A percentile compares a stretch with the other conserved stretches of the same genome.
phyloP scores from a whole-genome alignment of 2,113 vertebrate genomes.

The Butorides virescens region DNA sequence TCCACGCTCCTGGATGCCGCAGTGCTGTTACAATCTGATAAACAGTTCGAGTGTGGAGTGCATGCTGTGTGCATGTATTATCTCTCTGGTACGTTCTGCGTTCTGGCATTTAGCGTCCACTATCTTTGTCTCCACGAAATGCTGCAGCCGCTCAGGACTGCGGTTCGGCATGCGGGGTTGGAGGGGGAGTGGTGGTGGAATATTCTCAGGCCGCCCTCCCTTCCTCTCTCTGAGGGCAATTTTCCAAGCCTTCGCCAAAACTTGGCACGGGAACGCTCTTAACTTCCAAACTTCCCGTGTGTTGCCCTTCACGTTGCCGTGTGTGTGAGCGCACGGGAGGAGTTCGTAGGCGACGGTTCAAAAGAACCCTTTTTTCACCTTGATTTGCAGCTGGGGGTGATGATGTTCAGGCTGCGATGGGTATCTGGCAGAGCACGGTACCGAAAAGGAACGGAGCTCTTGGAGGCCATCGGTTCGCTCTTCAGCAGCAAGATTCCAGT shows the following conservation, averaged over 20 bases:
- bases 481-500: not conserved
- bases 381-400: not conserved
- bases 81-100: not conserved
- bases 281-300: not conserved
- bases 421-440: not conserved
- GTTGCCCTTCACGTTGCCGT: accelerated
- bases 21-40: constrained; percentile 63
- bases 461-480: not conserved
- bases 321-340: accelerated
- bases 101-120: not conserved
- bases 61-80: constrained; percentile 39
- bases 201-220: not conserved
- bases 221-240: not conserved
- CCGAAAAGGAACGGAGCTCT: not conserved
- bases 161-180: not conserved
- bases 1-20: constrained; percentile 68
- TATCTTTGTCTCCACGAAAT: not conserved
- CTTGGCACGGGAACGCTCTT: accelerated
- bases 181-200: not conserved
- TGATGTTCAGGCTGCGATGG: not conserved
- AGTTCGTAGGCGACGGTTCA: accelerated
- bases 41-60: constrained; percentile 49
- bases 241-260: not conserved
- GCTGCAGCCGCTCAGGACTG: not conserved
- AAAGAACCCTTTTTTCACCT: not conserved